These are phyloP conservation scores for Hyaena hyaena DNA, from an alignment of 2,113 vertebrate genomes.

Conservation along the genomic window DNA sequence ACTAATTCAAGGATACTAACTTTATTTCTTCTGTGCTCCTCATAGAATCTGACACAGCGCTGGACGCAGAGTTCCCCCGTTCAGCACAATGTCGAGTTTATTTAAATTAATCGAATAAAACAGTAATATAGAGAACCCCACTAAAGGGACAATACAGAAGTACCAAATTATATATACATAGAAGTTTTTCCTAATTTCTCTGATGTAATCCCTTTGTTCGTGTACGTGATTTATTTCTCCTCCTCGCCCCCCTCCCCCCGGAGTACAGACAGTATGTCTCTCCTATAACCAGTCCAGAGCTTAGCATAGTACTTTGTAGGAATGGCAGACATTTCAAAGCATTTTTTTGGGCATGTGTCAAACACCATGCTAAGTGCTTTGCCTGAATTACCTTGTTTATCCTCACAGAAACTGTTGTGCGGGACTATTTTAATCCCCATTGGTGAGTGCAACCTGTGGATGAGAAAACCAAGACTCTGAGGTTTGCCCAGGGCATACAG, in stretches of 20 bases:
- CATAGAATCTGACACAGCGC: background rate
- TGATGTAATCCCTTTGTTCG: background rate
- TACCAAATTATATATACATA: background rate
- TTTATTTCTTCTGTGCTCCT: background rate
- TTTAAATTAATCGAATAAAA: constrained; percentile 24
- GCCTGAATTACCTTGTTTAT: background rate
- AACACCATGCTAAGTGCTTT: background rate
- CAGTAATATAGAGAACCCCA: background rate
- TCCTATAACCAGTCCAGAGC: background rate
- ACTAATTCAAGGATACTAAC: background rate
- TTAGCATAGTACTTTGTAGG: background rate
- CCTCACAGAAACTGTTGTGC: background rate
- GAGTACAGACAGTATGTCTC: background rate
- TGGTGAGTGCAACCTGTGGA: background rate
- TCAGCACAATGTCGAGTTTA: background rate
- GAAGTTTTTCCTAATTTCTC: background rate
- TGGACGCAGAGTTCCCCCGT: background rate
- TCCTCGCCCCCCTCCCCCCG: background rate
- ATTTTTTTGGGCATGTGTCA: constrained; percentile 10
- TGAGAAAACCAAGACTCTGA: background rate
- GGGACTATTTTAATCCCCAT: background rate
- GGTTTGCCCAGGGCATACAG: background rate
- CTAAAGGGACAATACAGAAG: background rate
- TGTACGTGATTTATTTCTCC: background rate
- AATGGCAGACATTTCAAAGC: background rate